Evolutionary conservation across 1,140 invertebrate genomes (phyloP).

Genomic region (Whitmania pigra): DNA sequence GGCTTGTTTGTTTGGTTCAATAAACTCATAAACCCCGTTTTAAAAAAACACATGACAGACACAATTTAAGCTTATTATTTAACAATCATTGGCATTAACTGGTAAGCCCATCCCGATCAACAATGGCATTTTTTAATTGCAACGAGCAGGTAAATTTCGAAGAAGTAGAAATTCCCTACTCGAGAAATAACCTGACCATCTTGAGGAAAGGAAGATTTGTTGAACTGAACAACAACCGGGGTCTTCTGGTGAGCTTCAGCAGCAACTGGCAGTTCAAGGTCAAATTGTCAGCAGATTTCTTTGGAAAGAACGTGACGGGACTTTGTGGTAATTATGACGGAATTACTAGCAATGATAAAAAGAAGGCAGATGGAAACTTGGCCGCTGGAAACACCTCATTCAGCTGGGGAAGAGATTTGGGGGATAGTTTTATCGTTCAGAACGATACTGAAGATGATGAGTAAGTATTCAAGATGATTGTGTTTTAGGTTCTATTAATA

Average conservation of each 20-base stretch:
- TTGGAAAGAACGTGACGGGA: neutral
- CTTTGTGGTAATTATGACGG: constrained; percentile 1
- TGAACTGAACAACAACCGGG: neutral
- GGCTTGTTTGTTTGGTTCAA: too few species aligned
- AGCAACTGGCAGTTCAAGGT: constrained; percentile 11
- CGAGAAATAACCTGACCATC: neutral
- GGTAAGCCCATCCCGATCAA: too few species aligned
- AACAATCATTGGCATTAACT: too few species aligned
- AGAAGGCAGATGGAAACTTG: neutral
- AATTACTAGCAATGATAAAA: neutral
- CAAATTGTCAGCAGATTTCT: constrained; percentile 6
- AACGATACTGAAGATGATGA: neutral
- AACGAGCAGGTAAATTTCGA: too few species aligned
- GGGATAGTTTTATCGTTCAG: neutral
- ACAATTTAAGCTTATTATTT: too few species aligned
- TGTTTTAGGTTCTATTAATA: too few species aligned
- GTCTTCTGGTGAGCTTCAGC: neutral
- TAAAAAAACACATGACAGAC: too few species aligned
- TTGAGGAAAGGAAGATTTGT: neutral
- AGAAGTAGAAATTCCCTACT: neutral
- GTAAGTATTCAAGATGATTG: neutral
- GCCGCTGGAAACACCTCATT: neutral
- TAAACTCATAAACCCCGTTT: too few species aligned
- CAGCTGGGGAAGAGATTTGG: neutral
- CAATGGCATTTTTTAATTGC: too few species aligned